Conservation (phyloP, 2,888 invertebrate genomes). For the Leucophora obtusa region DNA sequence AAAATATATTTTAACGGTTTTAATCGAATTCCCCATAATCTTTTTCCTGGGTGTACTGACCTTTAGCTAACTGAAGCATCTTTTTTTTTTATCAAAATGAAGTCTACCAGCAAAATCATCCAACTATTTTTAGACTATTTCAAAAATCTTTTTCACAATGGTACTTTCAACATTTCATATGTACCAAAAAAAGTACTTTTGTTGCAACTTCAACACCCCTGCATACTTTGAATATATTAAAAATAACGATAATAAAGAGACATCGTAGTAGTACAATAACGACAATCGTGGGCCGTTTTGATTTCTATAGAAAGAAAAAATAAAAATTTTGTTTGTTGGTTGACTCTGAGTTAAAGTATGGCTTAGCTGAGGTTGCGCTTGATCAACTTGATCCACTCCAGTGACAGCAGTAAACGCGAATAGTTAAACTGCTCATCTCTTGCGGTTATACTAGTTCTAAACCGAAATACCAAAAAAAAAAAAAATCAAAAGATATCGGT, state of each 20-base stretch:
- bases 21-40: too few species aligned
- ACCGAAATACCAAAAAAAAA: slow-evolving; percentile 1
- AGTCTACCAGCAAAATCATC: too few species aligned
- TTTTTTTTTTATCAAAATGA: too few species aligned
- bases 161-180: too few species aligned
- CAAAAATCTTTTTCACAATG: too few species aligned
- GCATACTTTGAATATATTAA: background rate
- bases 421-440: slow-evolving; percentile 43
- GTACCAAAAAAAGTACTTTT: background rate
- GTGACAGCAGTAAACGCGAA: slow-evolving; percentile 63
- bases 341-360: slow-evolving; percentile 54
- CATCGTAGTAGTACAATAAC: background rate
- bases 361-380: slow-evolving; percentile 65
- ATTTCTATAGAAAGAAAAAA: background rate
- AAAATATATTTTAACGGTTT: too few species aligned
- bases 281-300: background rate
- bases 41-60: too few species aligned
- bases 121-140: too few species aligned
- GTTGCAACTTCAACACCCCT: background rate
- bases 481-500: slow-evolving; percentile 24
- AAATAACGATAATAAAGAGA: background rate
- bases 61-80: too few species aligned
- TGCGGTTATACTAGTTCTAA: slow-evolving; percentile 54
- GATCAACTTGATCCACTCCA: slow-evolving; percentile 65
- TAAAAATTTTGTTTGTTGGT: slow-evolving; percentile 36